Base-by-base conservation (phyloP, 2,888 invertebrate genomes). In the Drosophila diplacantha region DNA sequence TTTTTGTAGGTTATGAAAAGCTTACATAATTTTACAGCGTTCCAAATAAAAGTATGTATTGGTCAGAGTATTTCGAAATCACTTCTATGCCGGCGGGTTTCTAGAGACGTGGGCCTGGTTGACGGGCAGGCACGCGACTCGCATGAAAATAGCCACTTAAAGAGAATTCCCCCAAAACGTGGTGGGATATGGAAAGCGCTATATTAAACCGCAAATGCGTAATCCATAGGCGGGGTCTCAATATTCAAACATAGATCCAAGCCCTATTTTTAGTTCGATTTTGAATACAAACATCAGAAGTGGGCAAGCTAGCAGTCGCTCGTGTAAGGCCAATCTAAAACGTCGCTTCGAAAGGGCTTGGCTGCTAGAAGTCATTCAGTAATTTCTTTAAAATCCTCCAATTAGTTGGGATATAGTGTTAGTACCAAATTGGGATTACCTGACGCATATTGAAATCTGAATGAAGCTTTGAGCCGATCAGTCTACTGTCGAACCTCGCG, bases 361-460 rank as follows among this genome's bases (percentile, higher is more conserved):
- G 11, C 34, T 18, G 11, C 32, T 9, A 12, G 5, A 37, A 32
- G 16, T 5, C 11, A 26, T 18, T 16, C 2, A 20, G 24, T 11
- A 2, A 26, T 37, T 18, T 16, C 14, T 11, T 2, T 2, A 34
- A 20, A 54, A 54, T 20, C 32, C 6, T 26, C 2, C 18, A 44
- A 34, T 52, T 52, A 41, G 29, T 16, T n/a, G 14, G 22, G 44
- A n/a, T 31, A 22, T n/a, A 26, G 11, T 38, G 20, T 22, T 16
- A 5, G 11, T 8, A 31, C 3, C 50, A 6, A 8, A 20, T 56
- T 32, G 14, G 16, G 6, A 37, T 26, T 12, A 37, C 16, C 16
- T 55, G 52, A 31, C 29, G 29, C 64, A 63, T 76, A 81, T 80
- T 69, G 31, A 78, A 75, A 67, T 5, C 60, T 83, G 63, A 78